Conservation (phyloP, 2,113 vertebrate species). For the Dicerorhinus sumatrensis region DNA sequence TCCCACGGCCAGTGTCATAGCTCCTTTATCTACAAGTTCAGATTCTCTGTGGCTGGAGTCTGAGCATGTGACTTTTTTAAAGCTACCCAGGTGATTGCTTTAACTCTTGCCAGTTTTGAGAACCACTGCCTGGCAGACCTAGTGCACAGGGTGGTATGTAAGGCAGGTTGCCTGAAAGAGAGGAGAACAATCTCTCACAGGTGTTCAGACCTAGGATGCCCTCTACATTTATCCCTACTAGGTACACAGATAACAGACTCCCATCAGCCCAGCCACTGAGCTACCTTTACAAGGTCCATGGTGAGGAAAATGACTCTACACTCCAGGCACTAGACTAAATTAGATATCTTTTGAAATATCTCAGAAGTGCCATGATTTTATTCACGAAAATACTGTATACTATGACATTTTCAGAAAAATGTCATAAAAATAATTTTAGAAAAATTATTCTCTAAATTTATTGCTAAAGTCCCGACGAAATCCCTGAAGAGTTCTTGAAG, state of each 20-base stretch:
- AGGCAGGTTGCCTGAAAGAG: not conserved
- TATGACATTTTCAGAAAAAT: too few species aligned
- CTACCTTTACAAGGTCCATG: not conserved
- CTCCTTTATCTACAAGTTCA: not conserved
- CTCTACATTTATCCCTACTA: not conserved
- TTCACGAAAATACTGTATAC: slow-evolving; percentile 22
- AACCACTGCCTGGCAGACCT: not conserved
- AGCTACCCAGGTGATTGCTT: not conserved
- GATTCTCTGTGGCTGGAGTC: not conserved
- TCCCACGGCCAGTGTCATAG: not conserved
- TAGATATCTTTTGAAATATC: not conserved
- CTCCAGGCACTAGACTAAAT: not conserved
- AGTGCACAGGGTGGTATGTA: not conserved
- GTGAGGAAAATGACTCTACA: not conserved
- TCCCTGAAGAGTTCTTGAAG: not conserved
- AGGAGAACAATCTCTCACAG: not conserved
- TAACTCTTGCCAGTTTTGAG: not conserved
- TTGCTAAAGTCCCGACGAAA: not conserved
- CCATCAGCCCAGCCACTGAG: not conserved
- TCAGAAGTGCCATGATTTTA: slow-evolving; percentile 10
- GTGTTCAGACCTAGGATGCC: not conserved
- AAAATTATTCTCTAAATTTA: slow-evolving; percentile 52
- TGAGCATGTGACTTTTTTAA: not conserved
- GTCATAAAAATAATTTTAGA: too few species aligned
- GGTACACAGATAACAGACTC: not conserved